Evolutionary conservation across 92 coral and sea anemone genomes (phyloP).

Genomic region (Paramuricea clavata): DNA sequence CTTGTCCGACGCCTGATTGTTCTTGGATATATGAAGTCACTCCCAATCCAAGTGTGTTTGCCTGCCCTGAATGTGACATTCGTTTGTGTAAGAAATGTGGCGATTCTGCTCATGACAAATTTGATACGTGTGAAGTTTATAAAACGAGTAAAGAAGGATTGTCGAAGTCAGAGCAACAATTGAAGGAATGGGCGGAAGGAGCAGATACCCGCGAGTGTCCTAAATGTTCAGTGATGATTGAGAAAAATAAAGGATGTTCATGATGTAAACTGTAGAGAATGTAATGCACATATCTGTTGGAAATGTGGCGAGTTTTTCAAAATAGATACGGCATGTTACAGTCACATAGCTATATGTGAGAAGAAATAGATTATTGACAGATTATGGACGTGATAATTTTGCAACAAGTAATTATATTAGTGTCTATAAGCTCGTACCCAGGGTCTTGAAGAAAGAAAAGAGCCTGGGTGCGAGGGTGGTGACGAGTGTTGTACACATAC

Average conservation of each 20-base stretch:
- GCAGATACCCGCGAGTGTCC: slow-evolving; percentile 81
- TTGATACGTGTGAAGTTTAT: slow-evolving; percentile 79
- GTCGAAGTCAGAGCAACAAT: slow-evolving; percentile 1
- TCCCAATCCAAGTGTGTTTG: slow-evolving; percentile 67
- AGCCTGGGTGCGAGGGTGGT: too few species aligned
- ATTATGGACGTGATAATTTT: too few species aligned
- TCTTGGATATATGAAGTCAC: slow-evolving; percentile 85
- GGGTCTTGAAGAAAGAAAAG: too few species aligned
- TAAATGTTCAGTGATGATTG: slow-evolving; percentile 71
- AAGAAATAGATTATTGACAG: neutral
- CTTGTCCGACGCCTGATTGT: slow-evolving; percentile 91
- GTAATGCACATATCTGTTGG: slow-evolving; percentile 86
- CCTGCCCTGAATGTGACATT: slow-evolving; percentile 75
- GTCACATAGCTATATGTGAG: slow-evolving; percentile 66
- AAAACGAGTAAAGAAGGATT: slow-evolving; percentile 52
- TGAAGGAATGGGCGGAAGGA: slow-evolving; percentile 3
- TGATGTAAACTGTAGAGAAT: slow-evolving; percentile 75
- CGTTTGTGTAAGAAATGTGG: slow-evolving; percentile 84
- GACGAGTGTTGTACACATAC: too few species aligned
- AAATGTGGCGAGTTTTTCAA: slow-evolving; percentile 73
- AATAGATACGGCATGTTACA: slow-evolving; percentile 58
- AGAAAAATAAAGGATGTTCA: slow-evolving; percentile 82
- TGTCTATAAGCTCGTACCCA: too few species aligned
- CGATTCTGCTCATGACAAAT: slow-evolving; percentile 74
- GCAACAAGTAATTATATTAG: too few species aligned